Percentiles rank a stretch among this genome's conserved stretches.
Conservation (phyloP, 2,888 invertebrate genomes). For the Drosophila macrospina region DNA sequence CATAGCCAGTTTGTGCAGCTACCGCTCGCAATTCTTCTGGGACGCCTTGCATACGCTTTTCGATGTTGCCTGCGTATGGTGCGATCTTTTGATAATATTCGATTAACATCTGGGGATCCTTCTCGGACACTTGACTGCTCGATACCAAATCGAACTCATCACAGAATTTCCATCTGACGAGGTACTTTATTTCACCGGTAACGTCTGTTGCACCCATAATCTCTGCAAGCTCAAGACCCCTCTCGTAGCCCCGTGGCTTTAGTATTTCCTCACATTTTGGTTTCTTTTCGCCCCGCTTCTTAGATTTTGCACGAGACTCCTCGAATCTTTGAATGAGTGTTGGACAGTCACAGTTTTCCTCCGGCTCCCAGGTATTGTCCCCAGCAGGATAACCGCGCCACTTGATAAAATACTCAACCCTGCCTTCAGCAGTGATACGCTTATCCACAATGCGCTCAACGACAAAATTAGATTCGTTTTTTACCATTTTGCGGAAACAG, state of each 20-base stretch:
- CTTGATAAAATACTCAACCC: constrained; percentile 90
- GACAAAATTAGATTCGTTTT: constrained; percentile 89
- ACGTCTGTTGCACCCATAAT: constrained; percentile 96
- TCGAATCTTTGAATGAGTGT: constrained; percentile 94
- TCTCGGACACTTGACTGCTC: constrained; percentile 87
- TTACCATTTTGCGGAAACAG: constrained; percentile 70
- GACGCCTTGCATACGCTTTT: constrained; percentile 79
- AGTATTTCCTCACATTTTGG: constrained; percentile 87
- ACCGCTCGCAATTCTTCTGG: constrained; percentile 77
- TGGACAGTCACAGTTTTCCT: constrained; percentile 96
- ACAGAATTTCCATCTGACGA: constrained; percentile 94
- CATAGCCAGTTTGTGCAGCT: constrained; percentile 55
- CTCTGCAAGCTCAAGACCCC: constrained; percentile 92
- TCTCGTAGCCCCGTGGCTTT: constrained; percentile 91
- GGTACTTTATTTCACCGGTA: constrained; percentile 94
- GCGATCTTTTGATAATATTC: constrained; percentile 88
- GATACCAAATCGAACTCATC: constrained; percentile 89
- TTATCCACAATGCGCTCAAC: constrained; percentile 96
- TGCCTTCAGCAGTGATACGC: constrained; percentile 89
- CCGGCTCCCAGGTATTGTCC: constrained; percentile 99
- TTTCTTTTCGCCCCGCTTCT: constrained; percentile 86
- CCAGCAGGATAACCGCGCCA: constrained; percentile 93
- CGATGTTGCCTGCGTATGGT: constrained; percentile 81
- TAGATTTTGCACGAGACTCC: constrained; percentile 87
- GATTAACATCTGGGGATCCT: constrained; percentile 88